These are phyloP conservation scores for Serrognathus titanus DNA, from an alignment of 2,888 invertebrate species.

Conservation along the genomic window DNA sequence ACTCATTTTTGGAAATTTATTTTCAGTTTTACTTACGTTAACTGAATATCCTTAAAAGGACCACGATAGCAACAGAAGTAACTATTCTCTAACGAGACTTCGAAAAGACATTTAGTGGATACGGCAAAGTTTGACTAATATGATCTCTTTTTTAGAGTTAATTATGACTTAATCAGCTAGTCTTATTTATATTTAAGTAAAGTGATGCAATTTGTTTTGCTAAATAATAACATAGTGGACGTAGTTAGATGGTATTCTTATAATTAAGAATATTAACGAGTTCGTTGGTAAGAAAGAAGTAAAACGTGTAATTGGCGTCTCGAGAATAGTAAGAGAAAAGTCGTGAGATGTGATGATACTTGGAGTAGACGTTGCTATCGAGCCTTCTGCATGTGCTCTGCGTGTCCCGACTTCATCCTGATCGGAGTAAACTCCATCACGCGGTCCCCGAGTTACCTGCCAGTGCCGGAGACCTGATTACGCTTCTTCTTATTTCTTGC, in stretches of 20 bases:
- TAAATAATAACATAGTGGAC: too few relatives aligned
- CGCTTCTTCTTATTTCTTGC: conserved; percentile 25
- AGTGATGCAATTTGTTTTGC: too few relatives aligned
- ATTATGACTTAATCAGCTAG: too few relatives aligned
- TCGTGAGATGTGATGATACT: conserved; percentile 1
- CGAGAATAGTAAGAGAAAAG: background rate
- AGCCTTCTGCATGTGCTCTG: background rate
- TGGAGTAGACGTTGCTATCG: background rate
- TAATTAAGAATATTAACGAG: conserved; percentile 2
- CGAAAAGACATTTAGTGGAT: too few relatives aligned
- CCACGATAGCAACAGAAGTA: too few relatives aligned
- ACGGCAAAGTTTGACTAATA: too few relatives aligned
- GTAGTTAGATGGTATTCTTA: background rate
- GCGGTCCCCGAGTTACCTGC: conserved; percentile 1
- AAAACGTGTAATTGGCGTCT: conserved; percentile 1
- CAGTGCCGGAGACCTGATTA: background rate
- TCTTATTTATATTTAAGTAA: too few relatives aligned
- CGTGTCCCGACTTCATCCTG: conserved; percentile 1
- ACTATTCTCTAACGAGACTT: too few relatives aligned
- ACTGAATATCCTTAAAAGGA: too few relatives aligned
- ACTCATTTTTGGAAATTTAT: background rate
- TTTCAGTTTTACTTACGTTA: background rate
- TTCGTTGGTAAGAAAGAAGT: background rate
- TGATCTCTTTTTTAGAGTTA: too few relatives aligned
- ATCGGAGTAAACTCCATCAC: background rate